Base-by-base conservation (phyloP, 1,140 invertebrate species). In the Pseudomyrmex concolor region DNA sequence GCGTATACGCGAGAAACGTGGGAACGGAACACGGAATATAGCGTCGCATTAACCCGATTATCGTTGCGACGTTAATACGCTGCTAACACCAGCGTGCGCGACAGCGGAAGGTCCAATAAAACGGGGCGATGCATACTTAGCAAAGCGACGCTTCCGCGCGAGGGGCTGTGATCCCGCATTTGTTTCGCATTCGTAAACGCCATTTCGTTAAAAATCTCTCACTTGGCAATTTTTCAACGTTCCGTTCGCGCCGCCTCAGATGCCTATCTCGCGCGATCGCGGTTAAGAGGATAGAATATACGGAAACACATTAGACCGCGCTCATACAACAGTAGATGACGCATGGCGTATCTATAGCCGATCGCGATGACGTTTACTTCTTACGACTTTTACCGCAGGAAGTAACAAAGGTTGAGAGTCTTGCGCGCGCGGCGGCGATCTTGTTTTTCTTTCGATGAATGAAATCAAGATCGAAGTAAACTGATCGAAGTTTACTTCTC, bases 31-130 rank as follows among this genome's bases (percentile, higher is more conserved):
- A 45, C 12, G 5, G 50, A 45, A 12, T 54, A 13, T 51, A 51
- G 45, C 17, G 17, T 67, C 66, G 54, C 43, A 71, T 80, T 80
- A 80, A 80, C 55, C n/a, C 66, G 64, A 80, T 80, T 70, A 80
- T 80, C 54, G 55, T 80, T 43, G 76, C 76, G 66, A 48, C 76
- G 76, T 71, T 80, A 80, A 80, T 45, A 19, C 76, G 66, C 2
- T 17, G 76, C 66, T 71, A 80, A 80, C 66, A 22, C 45, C 66
- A 78, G 54, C 76, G 74, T 64, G 64, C 45, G n/a, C 51, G n/a
- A 59, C 64, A 78, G 64, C 76, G 76, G 76, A 78, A 78, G 76
- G 54, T 17, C 76, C 64, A 78, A 78, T 78, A 25, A 80, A 71
- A 43, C 66, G 45, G 45, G 12, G 2, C 74, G 50, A 45, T 43